A percentile compares a stretch with the other conserved stretches of the same genome.
Evolutionary conservation across 2,113 vertebrate species (phyloP).

Genomic region (Aspiorhynchus laticeps): DNA sequence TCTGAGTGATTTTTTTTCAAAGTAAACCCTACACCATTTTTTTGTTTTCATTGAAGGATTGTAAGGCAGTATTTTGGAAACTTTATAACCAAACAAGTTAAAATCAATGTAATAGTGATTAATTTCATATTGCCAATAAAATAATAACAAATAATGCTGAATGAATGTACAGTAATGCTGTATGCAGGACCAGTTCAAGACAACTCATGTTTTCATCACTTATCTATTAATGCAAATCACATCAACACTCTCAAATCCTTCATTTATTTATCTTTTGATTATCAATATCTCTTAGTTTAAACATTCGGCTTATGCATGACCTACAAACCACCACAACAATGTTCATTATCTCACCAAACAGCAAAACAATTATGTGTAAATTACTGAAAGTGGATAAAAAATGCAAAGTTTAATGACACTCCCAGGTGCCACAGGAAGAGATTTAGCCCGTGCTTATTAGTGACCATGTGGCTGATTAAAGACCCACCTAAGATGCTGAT

Average conservation of each 20-base stretch:
- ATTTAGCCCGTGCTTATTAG: background rate
- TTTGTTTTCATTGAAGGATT: no score
- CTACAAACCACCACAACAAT: background rate
- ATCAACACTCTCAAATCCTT: background rate
- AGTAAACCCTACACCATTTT: no score
- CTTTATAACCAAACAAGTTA: background rate
- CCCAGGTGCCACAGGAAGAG: background rate
- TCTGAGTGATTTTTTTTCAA: no score
- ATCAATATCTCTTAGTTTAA: background rate
- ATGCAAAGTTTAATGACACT: background rate
- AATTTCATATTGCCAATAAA: background rate
- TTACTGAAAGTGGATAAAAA: background rate
- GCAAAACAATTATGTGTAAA: background rate
- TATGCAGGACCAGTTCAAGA: no score
- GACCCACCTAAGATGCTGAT: conserved; percentile 16
- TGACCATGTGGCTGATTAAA: background rate
- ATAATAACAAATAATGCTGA: no score
- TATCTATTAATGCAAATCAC: background rate
- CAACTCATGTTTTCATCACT: no score
- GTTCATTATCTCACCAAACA: background rate
- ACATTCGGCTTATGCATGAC: no score
- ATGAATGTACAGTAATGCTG: no score
- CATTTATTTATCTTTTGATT: background rate
- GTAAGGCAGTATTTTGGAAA: background rate
- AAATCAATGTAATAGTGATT: background rate